These are phyloP conservation scores for Mellivora capensis DNA, from an alignment of 2,113 vertebrate species.

Conservation along the genomic window DNA sequence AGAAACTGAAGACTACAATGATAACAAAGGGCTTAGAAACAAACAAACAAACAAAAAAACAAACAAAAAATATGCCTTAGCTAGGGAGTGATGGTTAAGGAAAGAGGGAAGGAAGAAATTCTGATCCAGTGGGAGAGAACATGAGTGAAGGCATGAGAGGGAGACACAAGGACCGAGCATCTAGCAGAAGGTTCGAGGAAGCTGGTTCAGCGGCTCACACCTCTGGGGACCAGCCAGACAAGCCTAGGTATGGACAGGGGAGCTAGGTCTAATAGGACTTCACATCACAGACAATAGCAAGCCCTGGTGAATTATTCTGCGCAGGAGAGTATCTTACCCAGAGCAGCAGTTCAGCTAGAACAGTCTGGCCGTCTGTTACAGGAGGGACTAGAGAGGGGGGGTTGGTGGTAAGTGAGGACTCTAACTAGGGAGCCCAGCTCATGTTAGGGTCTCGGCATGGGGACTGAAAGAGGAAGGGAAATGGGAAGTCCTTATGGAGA, in stretches of 20 bases:
- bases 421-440: neutral
- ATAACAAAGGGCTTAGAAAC: neutral
- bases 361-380: neutral
- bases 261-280: neutral
- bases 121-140: neutral
- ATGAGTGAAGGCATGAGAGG: neutral
- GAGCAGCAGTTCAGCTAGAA: neutral
- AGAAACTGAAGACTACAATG: neutral
- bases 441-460: neutral
- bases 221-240: neutral
- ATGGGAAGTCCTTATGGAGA: no score
- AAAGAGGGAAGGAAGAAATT: neutral
- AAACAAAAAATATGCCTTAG: neutral
- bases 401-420: neutral
- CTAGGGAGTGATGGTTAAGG: neutral
- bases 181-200: neutral
- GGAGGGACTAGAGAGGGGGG: fast-evolving
- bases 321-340: neutral
- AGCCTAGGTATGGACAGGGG: neutral
- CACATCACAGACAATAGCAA: neutral
- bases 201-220: neutral
- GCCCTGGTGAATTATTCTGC: neutral
- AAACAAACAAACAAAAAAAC: neutral
- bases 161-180: neutral
- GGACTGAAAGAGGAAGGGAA: neutral